Evolutionary conservation across 2,797 vertebrate species (phyloP), one percentile per base, ranked within the genome.

Genomic region (Pseudochromis fuscus): DNA sequence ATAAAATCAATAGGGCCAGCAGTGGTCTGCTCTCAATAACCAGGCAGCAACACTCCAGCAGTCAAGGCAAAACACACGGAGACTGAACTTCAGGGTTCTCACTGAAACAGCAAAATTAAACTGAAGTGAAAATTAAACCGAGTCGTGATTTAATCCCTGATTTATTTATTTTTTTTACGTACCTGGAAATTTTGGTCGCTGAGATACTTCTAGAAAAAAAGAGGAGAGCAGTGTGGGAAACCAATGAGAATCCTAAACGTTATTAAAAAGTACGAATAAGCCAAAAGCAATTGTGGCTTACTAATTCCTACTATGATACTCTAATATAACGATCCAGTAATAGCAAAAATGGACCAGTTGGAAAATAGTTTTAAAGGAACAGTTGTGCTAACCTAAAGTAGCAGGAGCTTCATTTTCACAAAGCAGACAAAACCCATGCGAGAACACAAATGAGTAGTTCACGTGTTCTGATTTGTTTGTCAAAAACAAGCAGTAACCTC

Each of bases 21-120:
- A 46, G 44, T 44, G 61, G 69, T 88, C 81, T 89, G 86, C 63
- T 76, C 75, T 52, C 63, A 90, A 74, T 75, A 82, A 85, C n/a
- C 75, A 60, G 64, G 56, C 79, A 66, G 59, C 70, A 83, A 83
- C 70, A 70, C 45, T 86, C n/a, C n/a, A n/a, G n/a, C 30, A 71
- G 59, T 59, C 28, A 5, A 57, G 51, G 74, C 53, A 44, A n/a
- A 24, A 75, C 38, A 50, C 44, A 57, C 37, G 62, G 4, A 70
- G 52, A 59, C 7, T 42, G 8, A 75, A 52, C 33, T 23, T 56
- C 53, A 50, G 33, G 30, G 12, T 64, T 61, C 31, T 25, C 5
- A 28, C 23, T 58, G 50, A 71, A 72, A 42, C 21, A 6, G 53
- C 42, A 65, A 35, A 50, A 15, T 37, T 61, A 31, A 28, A 13